These are phyloP conservation scores for Protaetia brevitarsis DNA, from an alignment of 1,140 invertebrate species.

Conservation along the genomic window DNA sequence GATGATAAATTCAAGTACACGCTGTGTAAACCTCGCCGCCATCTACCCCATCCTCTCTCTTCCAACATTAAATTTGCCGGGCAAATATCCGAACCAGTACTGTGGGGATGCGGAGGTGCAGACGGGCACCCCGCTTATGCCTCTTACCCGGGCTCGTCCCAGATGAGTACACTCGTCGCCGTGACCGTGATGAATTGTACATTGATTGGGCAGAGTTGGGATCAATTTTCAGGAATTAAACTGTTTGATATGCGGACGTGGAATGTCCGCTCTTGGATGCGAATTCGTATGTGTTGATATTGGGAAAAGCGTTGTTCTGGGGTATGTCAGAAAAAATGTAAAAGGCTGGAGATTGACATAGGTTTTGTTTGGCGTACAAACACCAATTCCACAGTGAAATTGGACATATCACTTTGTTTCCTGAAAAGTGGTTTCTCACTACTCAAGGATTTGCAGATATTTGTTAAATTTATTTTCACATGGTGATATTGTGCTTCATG, in stretches of 20 bases:
- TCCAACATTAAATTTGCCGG: slow-evolving; percentile 5
- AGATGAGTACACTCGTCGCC: slow-evolving; percentile 5
- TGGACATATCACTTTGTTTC: too few species aligned
- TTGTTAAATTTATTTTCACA: too few species aligned
- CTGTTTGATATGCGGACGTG: neutral
- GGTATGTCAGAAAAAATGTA: too few species aligned
- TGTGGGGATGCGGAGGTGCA: neutral
- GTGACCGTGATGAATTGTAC: slow-evolving; percentile 6
- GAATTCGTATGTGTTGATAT: neutral
- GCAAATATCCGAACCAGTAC: neutral
- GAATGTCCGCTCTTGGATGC: too few species aligned
- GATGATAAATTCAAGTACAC: slow-evolving; percentile 18
- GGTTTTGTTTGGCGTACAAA: too few species aligned
- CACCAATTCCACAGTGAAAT: too few species aligned
- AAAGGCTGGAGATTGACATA: too few species aligned
- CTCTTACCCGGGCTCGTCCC: neutral
- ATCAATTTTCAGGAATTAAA: slow-evolving; percentile 8
- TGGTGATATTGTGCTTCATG: too few species aligned
- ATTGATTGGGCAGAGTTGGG: neutral
- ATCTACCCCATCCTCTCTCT: neutral
- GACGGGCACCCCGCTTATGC: neutral
- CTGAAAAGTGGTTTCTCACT: too few species aligned
- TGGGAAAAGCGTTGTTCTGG: neutral
- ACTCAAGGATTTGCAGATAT: too few species aligned
- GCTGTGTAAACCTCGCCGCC: slow-evolving; percentile 3